Conservation (phyloP, 2,113 vertebrate genomes). For the Gallinago jamesoni region DNA sequence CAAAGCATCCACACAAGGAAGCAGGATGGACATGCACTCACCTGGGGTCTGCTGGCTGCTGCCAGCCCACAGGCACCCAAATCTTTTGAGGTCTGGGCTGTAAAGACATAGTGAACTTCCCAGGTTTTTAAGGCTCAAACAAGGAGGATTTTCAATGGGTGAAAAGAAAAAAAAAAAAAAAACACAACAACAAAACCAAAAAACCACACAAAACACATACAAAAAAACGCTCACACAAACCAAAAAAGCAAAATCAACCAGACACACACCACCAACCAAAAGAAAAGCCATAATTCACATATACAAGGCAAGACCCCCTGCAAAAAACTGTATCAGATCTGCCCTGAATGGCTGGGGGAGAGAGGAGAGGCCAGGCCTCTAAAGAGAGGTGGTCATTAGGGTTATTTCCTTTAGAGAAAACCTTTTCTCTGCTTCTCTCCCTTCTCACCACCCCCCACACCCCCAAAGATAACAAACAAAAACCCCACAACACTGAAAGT, state of each 20-base stretch:
- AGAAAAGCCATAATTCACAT: neutral
- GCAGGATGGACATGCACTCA: fast-evolving
- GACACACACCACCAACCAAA: neutral
- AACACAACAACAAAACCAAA: neutral
- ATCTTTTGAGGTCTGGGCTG: neutral
- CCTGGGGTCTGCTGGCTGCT: fast-evolving
- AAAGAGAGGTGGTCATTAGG: neutral
- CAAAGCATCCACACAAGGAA: fast-evolving
- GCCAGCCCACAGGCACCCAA: neutral
- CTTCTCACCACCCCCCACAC: too few species aligned
- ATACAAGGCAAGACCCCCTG: neutral
- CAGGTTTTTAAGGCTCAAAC: neutral
- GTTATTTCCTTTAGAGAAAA: neutral
- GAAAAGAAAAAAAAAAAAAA: neutral
- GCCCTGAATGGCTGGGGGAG: neutral
- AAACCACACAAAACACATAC: too few species aligned
- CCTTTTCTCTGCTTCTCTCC: neutral
- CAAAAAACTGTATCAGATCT: neutral
- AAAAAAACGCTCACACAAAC: neutral
- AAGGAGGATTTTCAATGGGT: neutral
- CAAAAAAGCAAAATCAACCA: neutral
- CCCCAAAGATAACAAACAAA: neutral
- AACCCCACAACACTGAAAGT: neutral
- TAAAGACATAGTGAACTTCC: neutral
- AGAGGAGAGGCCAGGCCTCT: neutral